A percentile compares a stretch with the other conserved stretches of the same genome.
These are phyloP conservation scores for Bubo bubo DNA, from an alignment of 2,113 vertebrate genomes.

Conservation along the genomic window DNA sequence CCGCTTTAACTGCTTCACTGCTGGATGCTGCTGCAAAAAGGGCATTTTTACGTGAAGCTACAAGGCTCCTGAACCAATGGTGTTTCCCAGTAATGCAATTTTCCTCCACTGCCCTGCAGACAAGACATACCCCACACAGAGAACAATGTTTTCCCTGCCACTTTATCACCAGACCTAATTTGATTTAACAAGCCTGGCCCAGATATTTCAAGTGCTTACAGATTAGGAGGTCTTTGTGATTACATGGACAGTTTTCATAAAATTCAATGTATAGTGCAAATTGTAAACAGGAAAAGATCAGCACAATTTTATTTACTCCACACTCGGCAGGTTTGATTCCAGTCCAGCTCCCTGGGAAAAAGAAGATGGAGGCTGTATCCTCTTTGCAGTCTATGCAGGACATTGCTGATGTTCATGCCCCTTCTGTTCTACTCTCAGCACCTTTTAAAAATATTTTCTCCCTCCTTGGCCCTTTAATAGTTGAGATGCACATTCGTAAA, in stretches of 20 bases:
- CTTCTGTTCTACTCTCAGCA: background rate
- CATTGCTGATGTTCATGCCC: background rate
- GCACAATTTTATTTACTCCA: background rate
- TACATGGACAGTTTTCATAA: background rate
- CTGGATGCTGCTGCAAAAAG: background rate
- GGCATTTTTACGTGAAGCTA: background rate
- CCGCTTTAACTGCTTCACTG: background rate
- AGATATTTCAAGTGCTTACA: background rate
- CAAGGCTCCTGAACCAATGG: background rate
- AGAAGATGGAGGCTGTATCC: background rate
- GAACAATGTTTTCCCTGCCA: background rate
- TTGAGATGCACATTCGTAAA: background rate
- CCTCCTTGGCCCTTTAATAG: background rate
- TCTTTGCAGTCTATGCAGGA: background rate
- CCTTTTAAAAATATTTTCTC: background rate
- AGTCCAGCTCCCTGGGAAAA: background rate
- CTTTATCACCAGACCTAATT: constrained; percentile 1
- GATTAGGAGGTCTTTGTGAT: background rate
- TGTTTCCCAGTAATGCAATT: background rate
- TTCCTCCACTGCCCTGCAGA: background rate
- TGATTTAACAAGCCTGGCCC: background rate
- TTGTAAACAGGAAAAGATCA: constrained; percentile 11
- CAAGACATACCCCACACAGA: background rate
- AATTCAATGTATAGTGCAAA: background rate
- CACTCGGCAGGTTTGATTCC: background rate